These are phyloP conservation scores for Pristis pectinata DNA, from an alignment of 2,797 vertebrate genomes.

Conservation along the genomic window DNA sequence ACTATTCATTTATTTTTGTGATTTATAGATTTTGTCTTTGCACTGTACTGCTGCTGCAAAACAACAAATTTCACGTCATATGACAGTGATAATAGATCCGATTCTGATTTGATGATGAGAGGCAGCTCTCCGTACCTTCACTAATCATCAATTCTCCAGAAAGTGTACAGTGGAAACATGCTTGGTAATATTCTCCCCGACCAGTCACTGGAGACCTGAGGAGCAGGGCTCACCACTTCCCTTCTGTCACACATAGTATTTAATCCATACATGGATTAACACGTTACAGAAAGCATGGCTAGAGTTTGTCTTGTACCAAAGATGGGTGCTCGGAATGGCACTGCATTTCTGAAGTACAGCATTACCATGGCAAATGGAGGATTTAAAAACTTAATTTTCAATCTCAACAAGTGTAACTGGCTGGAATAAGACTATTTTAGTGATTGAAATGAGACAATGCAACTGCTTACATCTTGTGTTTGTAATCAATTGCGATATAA, in stretches of 20 bases:
- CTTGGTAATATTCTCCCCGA: not conserved
- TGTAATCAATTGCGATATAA: not conserved
- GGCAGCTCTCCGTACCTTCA: no score
- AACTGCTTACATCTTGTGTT: not conserved
- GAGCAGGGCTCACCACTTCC: no score
- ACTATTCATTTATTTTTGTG: no score
- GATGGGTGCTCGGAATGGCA: not conserved
- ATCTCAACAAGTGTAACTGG: not conserved
- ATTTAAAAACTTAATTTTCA: not conserved
- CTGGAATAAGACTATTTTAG: not conserved
- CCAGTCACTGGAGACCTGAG: no score
- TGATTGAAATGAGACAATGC: not conserved
- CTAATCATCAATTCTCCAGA: not conserved
- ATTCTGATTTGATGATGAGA: not conserved
- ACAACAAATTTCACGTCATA: no score
- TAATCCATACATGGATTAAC: not conserved
- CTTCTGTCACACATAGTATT: not conserved
- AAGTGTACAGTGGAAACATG: not conserved
- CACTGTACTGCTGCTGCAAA: no score
- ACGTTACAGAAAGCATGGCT: not conserved
- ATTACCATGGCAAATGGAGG: not conserved
- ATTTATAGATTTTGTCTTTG: no score
- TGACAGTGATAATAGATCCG: no score
- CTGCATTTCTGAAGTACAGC: not conserved
- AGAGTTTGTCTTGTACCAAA: not conserved